A percentile compares a stretch with the other conserved stretches of the same genome.
Conservation (phyloP, 2,888 invertebrate genomes). For the Petrophora chlorosata region DNA sequence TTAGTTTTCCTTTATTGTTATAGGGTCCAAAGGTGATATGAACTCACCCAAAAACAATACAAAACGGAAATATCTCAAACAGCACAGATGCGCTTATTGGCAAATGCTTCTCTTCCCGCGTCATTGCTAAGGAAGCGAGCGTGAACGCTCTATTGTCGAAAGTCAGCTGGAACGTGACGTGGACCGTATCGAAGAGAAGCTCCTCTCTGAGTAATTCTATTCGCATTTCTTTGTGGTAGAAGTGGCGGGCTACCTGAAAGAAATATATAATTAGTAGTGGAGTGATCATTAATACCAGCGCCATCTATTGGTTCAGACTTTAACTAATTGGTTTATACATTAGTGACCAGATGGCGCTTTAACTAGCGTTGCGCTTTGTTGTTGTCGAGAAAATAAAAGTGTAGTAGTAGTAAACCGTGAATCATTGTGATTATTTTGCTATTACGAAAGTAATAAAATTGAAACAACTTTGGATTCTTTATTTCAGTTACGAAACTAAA, state of each 20-base stretch:
- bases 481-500: no score
- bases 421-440: no score
- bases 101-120: conserved; percentile 93
- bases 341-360: background rate
- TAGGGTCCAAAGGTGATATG: no score
- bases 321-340: background rate
- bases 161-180: conserved; percentile 96
- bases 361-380: background rate
- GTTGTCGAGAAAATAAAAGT: no score
- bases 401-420: no score
- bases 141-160: conserved; percentile 97
- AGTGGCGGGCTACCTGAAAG: conserved; percentile 92
- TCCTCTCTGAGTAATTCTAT: conserved; percentile 95
- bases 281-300: conserved; percentile 11
- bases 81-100: conserved; percentile 95
- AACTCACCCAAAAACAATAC: conserved; percentile 96
- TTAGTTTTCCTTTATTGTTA: no score
- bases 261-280: no score
- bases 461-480: no score
- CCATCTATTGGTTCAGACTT: conserved; percentile 13
- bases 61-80: conserved; percentile 99
- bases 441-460: no score
- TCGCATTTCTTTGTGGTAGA: conserved; percentile 97
- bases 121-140: conserved; percentile 92
- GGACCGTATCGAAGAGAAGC: conserved; percentile 94